Base-by-base conservation (phyloP, 1,140 invertebrate genomes). In the Euborellia annulipes region DNA sequence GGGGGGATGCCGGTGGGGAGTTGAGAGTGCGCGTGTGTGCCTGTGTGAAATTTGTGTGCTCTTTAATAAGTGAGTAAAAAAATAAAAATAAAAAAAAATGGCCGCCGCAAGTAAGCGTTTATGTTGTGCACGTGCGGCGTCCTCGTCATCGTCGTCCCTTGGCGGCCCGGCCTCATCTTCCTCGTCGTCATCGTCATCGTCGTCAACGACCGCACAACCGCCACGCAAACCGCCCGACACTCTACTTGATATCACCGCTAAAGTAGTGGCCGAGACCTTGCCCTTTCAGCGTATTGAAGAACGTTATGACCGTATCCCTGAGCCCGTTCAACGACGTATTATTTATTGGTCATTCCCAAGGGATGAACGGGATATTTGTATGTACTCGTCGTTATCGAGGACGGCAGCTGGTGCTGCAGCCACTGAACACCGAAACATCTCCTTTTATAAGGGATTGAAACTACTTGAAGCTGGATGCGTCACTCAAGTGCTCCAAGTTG, bases 331-430 rank as follows among this genome's bases (percentile, higher is more conserved):
- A 63, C 72, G 81, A 47, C 71, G 82, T 59, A 82, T 88, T 59
- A 84, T 89, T 57, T 88, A 77, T 68, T 87, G 84, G 82, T 85
- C 84, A 44, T 88, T 88, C 64, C 85, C 85, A 48, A 65, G 85
- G 53, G 80, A 86, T 63, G 84, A 88, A 64, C 68, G 77, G 55
- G 83, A 87, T 66, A 87, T 88, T 60, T 84, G 80, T 62, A 87
- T 88, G 82, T 88, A 89, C 65, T 85, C 82, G 45, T 86, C 82
- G 51, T 72, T 86, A 62, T 75, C 79, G 60, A 69, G 72, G 54
- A 59, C 60, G 41, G 50, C 55, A 14, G 53, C 59, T 36, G 54
- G 54, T 40, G 50, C 54, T 34, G 41, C 50, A 17, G 56, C 57
- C 27, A 62, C 61, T 42, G 81, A 85, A 64, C 75, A 76, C 57